phyloP scores from a whole-genome alignment of 2,797 vertebrate species.

The Serranus cabrilla region DNA sequence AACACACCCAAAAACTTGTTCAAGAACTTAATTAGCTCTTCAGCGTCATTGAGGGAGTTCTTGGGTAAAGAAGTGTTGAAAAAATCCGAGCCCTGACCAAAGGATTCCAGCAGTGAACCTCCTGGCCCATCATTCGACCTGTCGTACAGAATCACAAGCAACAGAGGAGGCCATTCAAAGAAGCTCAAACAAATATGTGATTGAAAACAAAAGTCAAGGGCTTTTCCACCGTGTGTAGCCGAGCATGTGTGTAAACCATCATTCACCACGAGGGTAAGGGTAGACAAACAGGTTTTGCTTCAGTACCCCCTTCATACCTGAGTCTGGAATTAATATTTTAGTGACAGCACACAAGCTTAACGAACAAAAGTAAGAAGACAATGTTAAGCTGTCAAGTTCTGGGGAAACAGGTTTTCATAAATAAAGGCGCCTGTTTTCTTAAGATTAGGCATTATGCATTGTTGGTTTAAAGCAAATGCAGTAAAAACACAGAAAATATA shows the following conservation, averaged over 20 bases:
- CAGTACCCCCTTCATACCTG: neutral
- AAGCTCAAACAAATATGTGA: neutral
- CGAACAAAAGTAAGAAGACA: neutral
- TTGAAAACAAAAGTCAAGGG: neutral
- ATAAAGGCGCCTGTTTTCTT: neutral
- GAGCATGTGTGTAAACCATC: neutral
- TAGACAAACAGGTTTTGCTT: conserved; percentile 45
- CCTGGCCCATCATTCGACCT: conserved; percentile 47
- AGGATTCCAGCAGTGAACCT: conserved; percentile 17
- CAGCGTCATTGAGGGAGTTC: conserved; percentile 32
- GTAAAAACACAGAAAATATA: too few species aligned
- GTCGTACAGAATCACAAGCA: conserved; percentile 32
- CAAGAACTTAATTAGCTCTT: conserved; percentile 56
- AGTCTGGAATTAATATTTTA: neutral
- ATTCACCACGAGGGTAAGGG: neutral
- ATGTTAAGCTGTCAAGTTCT: neutral
- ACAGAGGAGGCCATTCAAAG: neutral
- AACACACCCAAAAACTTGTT: conserved; percentile 75
- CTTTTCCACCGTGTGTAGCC: neutral
- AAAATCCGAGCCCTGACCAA: conserved; percentile 44
- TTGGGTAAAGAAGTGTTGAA: conserved; percentile 37
- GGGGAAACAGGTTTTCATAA: too few species aligned
- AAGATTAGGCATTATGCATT: neutral
- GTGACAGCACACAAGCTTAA: neutral
- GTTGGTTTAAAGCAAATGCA: neutral